phyloP scores from a whole-genome alignment of 2,888 invertebrate genomes.

The Orthosia cruda region DNA sequence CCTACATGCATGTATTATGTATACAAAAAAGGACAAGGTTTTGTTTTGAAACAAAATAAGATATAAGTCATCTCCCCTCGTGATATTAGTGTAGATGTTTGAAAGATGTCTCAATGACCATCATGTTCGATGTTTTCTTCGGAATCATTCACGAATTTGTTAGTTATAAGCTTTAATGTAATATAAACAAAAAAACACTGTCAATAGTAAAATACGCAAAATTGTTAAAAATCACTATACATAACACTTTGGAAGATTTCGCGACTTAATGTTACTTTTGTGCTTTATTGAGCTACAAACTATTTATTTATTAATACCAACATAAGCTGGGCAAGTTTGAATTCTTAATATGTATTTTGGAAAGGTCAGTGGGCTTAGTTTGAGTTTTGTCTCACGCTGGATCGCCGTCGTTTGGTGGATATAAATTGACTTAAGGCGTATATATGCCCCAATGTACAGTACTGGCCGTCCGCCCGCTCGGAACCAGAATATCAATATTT shows the following conservation, averaged over 20 bases:
- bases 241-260: conserved; percentile 62
- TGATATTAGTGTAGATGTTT: conserved; percentile 89
- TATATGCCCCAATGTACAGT: too few relatives aligned
- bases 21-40: conserved; percentile 61
- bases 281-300: conserved; percentile 75
- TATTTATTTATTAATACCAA: conserved; percentile 36
- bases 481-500: too few relatives aligned
- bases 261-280: conserved; percentile 55
- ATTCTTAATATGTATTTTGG: too few relatives aligned
- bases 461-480: too few relatives aligned
- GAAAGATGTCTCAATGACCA: conserved; percentile 73
- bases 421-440: too few relatives aligned
- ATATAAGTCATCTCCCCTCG: conserved; percentile 83
- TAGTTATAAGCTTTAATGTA: conserved; percentile 87
- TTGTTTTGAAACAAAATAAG: conserved; percentile 68
- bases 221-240: conserved; percentile 52
- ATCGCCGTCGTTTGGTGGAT: too few relatives aligned
- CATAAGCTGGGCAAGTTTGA: conserved; percentile 32
- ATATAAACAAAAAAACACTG: conserved; percentile 64
- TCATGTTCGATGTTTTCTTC: conserved; percentile 78
- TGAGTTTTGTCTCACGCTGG: too few relatives aligned
- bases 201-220: conserved; percentile 53
- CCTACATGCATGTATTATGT: conserved; percentile 55
- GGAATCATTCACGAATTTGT: conserved; percentile 86
- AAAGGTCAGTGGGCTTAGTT: too few relatives aligned